Evolutionary conservation across 30 jellyfish, hydroid and myxozoan species (phyloP), one percentile per base, ranked within the genome.

Genomic region (Aurelia aurita complex sp. Pacific): DNA sequence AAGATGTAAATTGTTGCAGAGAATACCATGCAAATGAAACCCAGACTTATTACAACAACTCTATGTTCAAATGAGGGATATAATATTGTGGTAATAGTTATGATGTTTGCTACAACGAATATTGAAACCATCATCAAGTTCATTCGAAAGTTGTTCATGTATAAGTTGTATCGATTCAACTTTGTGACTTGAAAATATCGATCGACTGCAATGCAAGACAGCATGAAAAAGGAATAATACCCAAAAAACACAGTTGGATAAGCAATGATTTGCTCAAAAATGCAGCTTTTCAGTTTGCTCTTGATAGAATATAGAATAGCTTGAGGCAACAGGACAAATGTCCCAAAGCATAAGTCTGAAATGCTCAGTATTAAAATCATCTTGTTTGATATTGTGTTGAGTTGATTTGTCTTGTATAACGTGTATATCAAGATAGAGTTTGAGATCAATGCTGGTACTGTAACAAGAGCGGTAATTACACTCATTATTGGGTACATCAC

Each of bases 121-220:
- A 38, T 38, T 38, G 50, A 38, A 38, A 38, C 50, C 5, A 38
- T 38, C 50, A 81, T 62, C 40, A 81, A 4, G 71, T 69, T 81
- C 91, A 81, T 81, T 8, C 91, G 83, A 35, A 1, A 52, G 1
- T 52, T 67, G 43, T 81, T 81, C 91, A 81, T 81, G 84, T 68
- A 81, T 16, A n/a, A 53, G 51, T 35, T 81, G 79, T 81, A 81
- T 71, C 36, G 73, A 13, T 81, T 81, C 33, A 81, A 68, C 29
- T 81, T 81, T n/a, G 84, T 70, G 2, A 81, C 91, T 68, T 51
- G 88, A 7, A 78, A 23, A 34, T 68, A 81, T 0, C 91, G 76
- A 72, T 81, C 91, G 29, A 69, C 1, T n/a, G 84, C 69, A 16
- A 81, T 73, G 57, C 78, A 13, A 29, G 72, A 32, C 10, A 81